phyloP scores from a whole-genome alignment of 2,888 invertebrate species.

The Athalia cordata region DNA sequence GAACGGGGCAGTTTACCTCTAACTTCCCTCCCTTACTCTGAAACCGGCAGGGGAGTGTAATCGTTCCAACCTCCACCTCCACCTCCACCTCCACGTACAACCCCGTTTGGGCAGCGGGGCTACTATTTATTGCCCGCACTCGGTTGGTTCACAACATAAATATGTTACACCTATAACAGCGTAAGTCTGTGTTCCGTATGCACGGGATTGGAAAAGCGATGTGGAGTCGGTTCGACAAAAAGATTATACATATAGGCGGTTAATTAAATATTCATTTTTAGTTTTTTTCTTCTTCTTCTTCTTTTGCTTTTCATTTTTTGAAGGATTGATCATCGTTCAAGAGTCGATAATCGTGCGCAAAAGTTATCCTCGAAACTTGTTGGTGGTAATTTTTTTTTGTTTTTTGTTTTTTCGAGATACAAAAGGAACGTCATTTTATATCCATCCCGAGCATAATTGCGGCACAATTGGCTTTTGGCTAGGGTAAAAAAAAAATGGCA shows the following conservation, averaged over 20 bases:
- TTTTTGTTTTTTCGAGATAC: not conserved
- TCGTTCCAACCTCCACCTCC: slow-evolving; percentile 48
- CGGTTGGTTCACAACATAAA: slow-evolving; percentile 72
- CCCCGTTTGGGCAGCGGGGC: slow-evolving; percentile 52
- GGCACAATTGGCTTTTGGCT: too few species aligned
- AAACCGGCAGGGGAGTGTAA: slow-evolving; percentile 12
- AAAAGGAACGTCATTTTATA: not conserved
- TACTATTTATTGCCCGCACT: slow-evolving; percentile 71
- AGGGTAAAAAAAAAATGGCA: too few species aligned
- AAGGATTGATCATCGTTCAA: too few species aligned
- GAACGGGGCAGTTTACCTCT: slow-evolving; percentile 36
- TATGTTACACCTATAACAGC: slow-evolving; percentile 69
- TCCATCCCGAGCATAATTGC: too few species aligned
- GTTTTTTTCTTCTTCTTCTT: too few species aligned
- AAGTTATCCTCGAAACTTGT: too few species aligned
- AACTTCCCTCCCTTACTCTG: not conserved
- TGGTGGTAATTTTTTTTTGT: not conserved
- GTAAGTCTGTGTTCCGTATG: slow-evolving; percentile 27
- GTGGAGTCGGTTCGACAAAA: not conserved
- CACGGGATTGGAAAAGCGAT: slow-evolving; percentile 6
- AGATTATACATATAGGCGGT: too few species aligned
- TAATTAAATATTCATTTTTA: too few species aligned
- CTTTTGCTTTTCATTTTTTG: too few species aligned
- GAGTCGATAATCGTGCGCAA: too few species aligned
- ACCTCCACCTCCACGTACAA: slow-evolving; percentile 44